Evolutionary conservation across 2,113 vertebrate genomes (phyloP), one percentile per base, ranked within the genome.

Genomic region (Ictalurus punctatus): DNA sequence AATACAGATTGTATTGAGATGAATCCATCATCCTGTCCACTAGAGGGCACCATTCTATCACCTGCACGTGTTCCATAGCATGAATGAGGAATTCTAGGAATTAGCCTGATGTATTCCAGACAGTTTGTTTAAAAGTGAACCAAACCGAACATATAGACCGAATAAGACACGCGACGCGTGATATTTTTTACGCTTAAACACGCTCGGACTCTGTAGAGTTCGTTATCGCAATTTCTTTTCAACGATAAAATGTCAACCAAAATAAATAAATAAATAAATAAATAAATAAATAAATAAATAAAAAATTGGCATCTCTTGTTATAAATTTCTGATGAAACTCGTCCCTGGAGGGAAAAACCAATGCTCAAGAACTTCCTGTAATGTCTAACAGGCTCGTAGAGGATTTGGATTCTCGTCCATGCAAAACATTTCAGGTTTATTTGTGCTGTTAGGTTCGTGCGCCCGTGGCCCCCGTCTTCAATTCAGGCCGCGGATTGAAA

Each of bases 1-100:
- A 3, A 21, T 25, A 44, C 37, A 1, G 1, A 27, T 12, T 44
- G 44, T 12, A 90, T 14, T 48, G 56, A 78, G 65, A n/a, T 76
- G 30, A n/a, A 76, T 59, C n/a, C 27, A 56, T 44, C 13, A 40
- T 37, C 19, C 25, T 58, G n/a, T 85, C 87, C 89, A 87, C 85
- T 58, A 87, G 89, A 87, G 87, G 90, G 87, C 23, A 67, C 58
- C 56, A 65, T 89, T 86, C 83, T 59, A 84, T 52, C 76, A 54
- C 30, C 69, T 76, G 23, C 56, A 85, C 34, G 7, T 10, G 30
- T 5, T 37, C 6, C 56, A 9, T 34, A 37, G 25, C 44, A 52
- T n/a, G 25, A 54, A n/a, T 1, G 5, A 79, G 12, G 76, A 54
- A 21, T 56, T n/a, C n/a, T 80, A n/a, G 48, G 12, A 16, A 79